Base-by-base conservation (phyloP, 2,888 invertebrate species). In the Latrodectus hesperus region DNA sequence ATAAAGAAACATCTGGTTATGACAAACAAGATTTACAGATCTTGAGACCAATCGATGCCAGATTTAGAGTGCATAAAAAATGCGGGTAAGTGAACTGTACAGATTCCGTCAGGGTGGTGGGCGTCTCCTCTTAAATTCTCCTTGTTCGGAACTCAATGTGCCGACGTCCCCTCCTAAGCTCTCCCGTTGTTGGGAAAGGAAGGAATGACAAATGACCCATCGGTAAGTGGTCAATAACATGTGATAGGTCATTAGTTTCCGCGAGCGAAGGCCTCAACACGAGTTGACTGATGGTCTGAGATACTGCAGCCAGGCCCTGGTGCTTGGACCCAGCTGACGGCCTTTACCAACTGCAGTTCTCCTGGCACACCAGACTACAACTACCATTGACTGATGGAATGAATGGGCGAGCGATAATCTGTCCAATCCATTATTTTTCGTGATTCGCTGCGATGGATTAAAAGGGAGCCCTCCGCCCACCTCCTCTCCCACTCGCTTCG, bases 211-310 rank as follows among this genome's bases (percentile, higher is more conserved):
- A 88, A 88, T 88, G 87, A 83, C 87, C 86, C 87, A 88, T 88
- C 87, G 87, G 87, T 83, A 88, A 88, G 87, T 88, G 87, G 87
- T 88, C 87, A 88, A 88, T 88, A 88, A 88, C 87, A 83, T 83
- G 87, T 88, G 87, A 88, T 88, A 88, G 87, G 87, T 88, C 87
- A 88, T 88, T 88, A 88, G 87, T 88, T 88, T 88, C 87, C 87
- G 55, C 82, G 60, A 70, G 77, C 78, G 82, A 82, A 82, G 87
- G 78, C 87, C 87, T 87, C 86, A 87, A 87, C 86, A 81, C 77
- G 81, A 77, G 76, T 81, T 87, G 86, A 87, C 86, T 81, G 86
- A 87, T 87, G 81, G 81, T 81, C 64, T 65, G 81, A 77, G 81
- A 81, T 81, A 80, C 75, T 55, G 77, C 64, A 80, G 80, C 60